Base-by-base conservation (phyloP, 1,140 invertebrate genomes). In the Drosophila pandora region DNA sequence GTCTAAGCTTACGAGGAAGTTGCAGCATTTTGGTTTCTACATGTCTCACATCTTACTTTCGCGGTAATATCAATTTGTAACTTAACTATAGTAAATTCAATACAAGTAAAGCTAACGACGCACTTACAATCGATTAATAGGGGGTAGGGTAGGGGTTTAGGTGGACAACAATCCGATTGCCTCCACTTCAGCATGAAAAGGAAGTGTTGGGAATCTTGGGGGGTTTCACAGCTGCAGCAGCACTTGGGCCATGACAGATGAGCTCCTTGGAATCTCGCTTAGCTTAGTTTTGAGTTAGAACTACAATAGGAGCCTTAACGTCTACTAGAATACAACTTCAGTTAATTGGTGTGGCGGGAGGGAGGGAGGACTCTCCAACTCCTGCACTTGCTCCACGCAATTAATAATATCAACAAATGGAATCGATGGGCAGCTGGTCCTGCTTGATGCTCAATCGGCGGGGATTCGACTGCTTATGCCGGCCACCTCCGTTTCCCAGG, bases 391-490 rank as follows among this genome's bases (percentile, higher is more conserved):
- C 32, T 47, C 47, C 47, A 22, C 57, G 45, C 64, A 53, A 50
- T 43, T 58, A 57, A 68, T 83, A 89, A 82, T 83, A 90, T 91
- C 87, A 91, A 77, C 90, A 91, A 63, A 91, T 76, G 72, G 90
- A 91, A 88, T 91, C 90, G 49, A 91, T 80, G 54, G 90, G 87
- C 73, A 91, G 71, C 73, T 91, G 90, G 59, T 91, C 90, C 74
- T 91, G 83, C 74, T 91, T 91, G 54, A 91, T 91, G 64, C 90
- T 91, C 67, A 91, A 65, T 37, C 90, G 79, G 52, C 90, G 80
- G 10, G 87, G 69, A 71, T 85, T 88, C 21, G 76, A 57, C 54
- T 87, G 73, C 28, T 82, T 75, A 5, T 60, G 49, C 7, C 54
- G 52, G 23, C 47, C 67, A 21, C 61, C 47, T 23, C 25, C n/a